Evolutionary conservation across 1,140 invertebrate species (phyloP).

Genomic region (Antheraea mylitta): DNA sequence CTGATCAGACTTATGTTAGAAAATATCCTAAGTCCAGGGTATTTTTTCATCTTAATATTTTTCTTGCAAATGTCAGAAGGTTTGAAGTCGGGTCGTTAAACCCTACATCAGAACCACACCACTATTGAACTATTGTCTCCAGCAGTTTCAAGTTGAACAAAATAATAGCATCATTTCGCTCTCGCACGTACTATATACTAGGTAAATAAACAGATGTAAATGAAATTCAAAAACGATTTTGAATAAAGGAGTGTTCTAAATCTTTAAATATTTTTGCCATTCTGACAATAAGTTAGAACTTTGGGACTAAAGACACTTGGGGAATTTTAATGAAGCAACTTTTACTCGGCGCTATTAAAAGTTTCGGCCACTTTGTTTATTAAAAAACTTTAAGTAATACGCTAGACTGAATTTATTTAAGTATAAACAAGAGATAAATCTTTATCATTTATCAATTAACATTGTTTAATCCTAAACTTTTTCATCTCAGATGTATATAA

Average conservation of each 20-base stretch:
- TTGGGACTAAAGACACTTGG: background rate
- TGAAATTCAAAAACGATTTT: background rate
- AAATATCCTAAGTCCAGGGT: no score
- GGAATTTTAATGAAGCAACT: slow-evolving; percentile 24
- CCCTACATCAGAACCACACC: no score
- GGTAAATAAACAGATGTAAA: background rate
- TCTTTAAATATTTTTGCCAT: background rate
- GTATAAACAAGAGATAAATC: background rate
- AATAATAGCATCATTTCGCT: no score
- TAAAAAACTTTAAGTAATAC: slow-evolving; percentile 24
- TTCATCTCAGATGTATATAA: no score
- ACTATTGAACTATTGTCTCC: no score
- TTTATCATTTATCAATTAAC: background rate
- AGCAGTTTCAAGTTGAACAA: no score
- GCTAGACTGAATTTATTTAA: slow-evolving; percentile 13
- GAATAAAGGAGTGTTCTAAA: background rate
- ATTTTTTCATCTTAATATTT: no score
- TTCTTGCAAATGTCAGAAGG: no score
- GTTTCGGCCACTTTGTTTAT: slow-evolving; percentile 26
- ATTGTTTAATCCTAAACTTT: background rate
- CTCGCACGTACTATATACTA: no score
- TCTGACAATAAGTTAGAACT: background rate
- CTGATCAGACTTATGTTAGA: no score
- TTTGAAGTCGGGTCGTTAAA: no score
- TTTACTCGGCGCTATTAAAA: slow-evolving; percentile 18